Base-by-base conservation (phyloP, 2,113 vertebrate genomes). In the Machaerirhynchus nigripectus region DNA sequence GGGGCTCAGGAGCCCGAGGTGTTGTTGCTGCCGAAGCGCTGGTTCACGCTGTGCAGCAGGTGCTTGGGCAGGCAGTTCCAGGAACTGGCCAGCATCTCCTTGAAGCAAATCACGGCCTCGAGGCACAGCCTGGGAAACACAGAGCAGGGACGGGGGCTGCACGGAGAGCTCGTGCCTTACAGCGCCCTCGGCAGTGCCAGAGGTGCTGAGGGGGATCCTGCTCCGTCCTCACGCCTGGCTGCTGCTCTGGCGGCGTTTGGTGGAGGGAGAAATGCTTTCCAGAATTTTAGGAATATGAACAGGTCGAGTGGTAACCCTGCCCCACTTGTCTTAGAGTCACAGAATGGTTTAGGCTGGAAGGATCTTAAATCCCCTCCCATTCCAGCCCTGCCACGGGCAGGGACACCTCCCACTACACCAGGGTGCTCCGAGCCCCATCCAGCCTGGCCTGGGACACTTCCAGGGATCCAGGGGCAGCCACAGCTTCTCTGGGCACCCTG, bases 21-120 rank as follows among this genome's bases (percentile, higher is more conserved):
- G 97, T 99, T 99, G 97, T 98, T 98, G 71, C 97, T 98, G 6
- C 98, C 97, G 40, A 99, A 98, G 56, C 98, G 98, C 97, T 98
- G 98, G 60, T 98, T 98, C 69, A 99, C 98, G 89, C 97, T 98
- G 96, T 98, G 98, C 80, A 99, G 98, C 65, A 99, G 95, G 96
- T 99, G 99, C 96, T 99, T 99, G 59, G 99, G 99, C 90, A 99
- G 98, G 94, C 98, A 99, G 88, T 99, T 98, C 99, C 99, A 99
- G 53, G 98, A 98, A 75, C 89, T 97, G 52, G 98, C 98, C 96
- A 99, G 78, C 64, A 97, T 97, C 94, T 99, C 98, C 95, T 98
- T 98, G 93, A 99, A 98, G 97, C 98, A 98, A 35, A 99, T 98
- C 30, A 98, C 97, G 0, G 98, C 97, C 90, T 99, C 99, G 76